A percentile compares a stretch with the other conserved stretches of the same genome.
phyloP scores from a whole-genome alignment of 2,888 invertebrate species.

The Apamea epomidion region DNA sequence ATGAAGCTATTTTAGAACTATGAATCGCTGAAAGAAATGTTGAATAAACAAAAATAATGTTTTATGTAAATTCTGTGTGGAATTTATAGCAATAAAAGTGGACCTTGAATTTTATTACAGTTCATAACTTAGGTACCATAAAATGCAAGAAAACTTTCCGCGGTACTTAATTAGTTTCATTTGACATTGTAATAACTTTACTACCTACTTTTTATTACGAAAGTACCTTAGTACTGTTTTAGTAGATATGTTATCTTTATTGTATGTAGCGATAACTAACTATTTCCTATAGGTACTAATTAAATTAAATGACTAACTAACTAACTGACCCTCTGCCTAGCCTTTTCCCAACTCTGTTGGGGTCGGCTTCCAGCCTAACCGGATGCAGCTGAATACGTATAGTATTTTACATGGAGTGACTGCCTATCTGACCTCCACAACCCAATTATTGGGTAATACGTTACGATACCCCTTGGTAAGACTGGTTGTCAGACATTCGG shows the following conservation, averaged over 20 bases:
- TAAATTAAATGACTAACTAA: not conserved
- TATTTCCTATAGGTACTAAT: too few relatives aligned
- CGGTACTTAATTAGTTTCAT: constrained; percentile 19
- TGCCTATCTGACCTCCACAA: too few relatives aligned
- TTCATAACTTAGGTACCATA: constrained; percentile 8
- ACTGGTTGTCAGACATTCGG: too few relatives aligned
- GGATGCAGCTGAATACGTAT: too few relatives aligned
- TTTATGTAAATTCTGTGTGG: constrained; percentile 3
- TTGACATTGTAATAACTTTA: constrained; percentile 8
- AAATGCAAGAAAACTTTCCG: not conserved
- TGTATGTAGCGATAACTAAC: not conserved
- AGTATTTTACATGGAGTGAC: too few relatives aligned
- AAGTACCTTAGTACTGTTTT: not conserved
- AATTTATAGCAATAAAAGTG: constrained; percentile 1
- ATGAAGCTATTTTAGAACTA: not conserved
- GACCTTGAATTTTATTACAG: constrained; percentile 29
- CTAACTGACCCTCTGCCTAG: too few relatives aligned
- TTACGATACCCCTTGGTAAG: too few relatives aligned
- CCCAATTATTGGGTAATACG: too few relatives aligned
- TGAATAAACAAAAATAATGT: not conserved
- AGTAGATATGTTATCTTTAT: not conserved
- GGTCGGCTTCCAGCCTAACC: too few relatives aligned
- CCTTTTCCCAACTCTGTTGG: too few relatives aligned
- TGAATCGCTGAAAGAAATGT: not conserved
- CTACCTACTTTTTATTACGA: not conserved